Evolutionary conservation across 1,140 invertebrate species (phyloP).

Genomic region (Trichoplusia ni): DNA sequence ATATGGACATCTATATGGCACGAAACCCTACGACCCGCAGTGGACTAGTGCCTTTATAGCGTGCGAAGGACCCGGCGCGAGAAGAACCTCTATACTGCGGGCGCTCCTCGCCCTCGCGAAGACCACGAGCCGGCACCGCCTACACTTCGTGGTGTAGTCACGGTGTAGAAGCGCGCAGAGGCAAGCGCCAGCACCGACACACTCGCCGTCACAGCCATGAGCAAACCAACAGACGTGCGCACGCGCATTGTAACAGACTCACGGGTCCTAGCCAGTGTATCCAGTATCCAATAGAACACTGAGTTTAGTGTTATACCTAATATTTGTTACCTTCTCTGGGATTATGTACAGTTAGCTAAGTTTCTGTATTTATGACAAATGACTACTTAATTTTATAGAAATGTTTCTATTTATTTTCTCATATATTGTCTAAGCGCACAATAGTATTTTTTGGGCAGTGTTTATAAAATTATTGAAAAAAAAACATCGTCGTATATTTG

Average conservation of each 20-base stretch:
- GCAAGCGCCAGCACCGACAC: conserved; percentile 41
- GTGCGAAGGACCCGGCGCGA: conserved; percentile 50
- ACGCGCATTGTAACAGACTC: conserved; percentile 23
- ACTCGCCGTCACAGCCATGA: conserved; percentile 42
- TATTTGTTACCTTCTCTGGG: conserved; percentile 23
- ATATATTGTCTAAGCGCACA: no score
- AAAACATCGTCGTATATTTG: no score
- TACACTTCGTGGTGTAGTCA: conserved; percentile 54
- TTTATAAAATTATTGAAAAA: no score
- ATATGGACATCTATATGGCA: conserved; percentile 97
- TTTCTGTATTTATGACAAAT: no score
- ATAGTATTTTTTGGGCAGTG: no score
- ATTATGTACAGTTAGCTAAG: conserved; percentile 21
- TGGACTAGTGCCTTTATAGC: conserved; percentile 91
- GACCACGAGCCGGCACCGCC: conserved; percentile 22
- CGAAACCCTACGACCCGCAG: conserved; percentile 93
- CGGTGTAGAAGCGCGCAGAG: conserved; percentile 40
- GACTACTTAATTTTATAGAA: no score
- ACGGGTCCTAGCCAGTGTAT: conserved; percentile 21
- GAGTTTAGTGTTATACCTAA: conserved; percentile 8
- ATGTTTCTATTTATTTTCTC: no score
- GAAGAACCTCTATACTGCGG: conserved; percentile 40
- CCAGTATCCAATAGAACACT: conserved; percentile 8
- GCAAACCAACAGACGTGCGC: conserved; percentile 34
- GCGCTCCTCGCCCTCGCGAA: conserved; percentile 48